Evolutionary conservation across 1,140 invertebrate genomes (phyloP), one percentile per base, ranked within the genome.

Genomic region (Penaeus japonicus): DNA sequence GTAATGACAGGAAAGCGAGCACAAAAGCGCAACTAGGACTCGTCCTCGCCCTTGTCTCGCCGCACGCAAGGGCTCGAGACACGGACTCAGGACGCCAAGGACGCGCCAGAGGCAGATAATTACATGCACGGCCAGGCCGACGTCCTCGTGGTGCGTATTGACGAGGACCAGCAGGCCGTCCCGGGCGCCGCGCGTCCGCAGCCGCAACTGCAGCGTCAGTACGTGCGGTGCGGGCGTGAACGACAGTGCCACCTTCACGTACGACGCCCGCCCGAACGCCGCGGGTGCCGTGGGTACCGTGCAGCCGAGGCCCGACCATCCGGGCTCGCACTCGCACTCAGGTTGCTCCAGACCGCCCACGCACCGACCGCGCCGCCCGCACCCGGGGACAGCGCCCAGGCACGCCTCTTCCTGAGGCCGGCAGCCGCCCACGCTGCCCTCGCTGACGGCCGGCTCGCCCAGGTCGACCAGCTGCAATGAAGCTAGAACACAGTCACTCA

Each of bases 401-500:
- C 84, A 85, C 17, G 84, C 84, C 12, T 10, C 18, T 22, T 78
- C 84, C 30, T 85, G 84, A 15, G 32, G 27, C n/a, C 30, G 15
- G 47, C 84, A 85, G 30, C 84, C 84, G 15, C 73, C 35, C 54
- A 22, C 32, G 59, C 62, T 79, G 12, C 35, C 54, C 32, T 54
- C 62, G 30, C 84, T 85, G 84, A 78, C 39, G 57, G 84, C 70
- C 47, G 73, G 73, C 24, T 85, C 84, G 7, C 84, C 84, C 24
- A 85, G 27, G 35, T 85, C 84, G 1, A 85, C 73, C 54, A 85
- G 53, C 84, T 85, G 75, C 5, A 30, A 47, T 15, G 65, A 22
- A 7, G 20, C 32, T 7, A 30, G 27, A 78, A n/a, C 53, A n/a
- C n/a, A n/a, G 20, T 27, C 30, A 24, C 55, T 4, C 22, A 27